These are phyloP conservation scores for Pseudorectes ferrugineus DNA, from an alignment of 2,113 vertebrate genomes.

Conservation along the genomic window DNA sequence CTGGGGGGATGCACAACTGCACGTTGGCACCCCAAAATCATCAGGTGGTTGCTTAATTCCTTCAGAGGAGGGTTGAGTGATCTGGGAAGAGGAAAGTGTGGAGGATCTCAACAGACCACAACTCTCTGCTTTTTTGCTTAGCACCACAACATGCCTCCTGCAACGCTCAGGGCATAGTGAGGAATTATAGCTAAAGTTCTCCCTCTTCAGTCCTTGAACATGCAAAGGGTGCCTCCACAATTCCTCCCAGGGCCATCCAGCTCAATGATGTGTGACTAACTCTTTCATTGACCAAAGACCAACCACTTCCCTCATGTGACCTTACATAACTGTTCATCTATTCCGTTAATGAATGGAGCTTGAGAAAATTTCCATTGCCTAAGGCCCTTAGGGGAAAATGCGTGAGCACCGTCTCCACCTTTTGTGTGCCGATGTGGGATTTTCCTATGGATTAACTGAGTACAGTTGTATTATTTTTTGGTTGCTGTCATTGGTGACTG, in stretches of 20 bases:
- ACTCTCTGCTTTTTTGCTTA: neutral
- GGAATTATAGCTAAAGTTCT: slow-evolving; percentile 20
- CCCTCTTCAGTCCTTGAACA: slow-evolving; percentile 1
- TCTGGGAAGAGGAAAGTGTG: neutral
- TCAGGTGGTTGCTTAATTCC: neutral
- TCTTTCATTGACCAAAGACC: slow-evolving; percentile 8
- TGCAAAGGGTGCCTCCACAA: neutral
- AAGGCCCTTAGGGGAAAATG: neutral
- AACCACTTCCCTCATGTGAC: neutral
- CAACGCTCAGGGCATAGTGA: neutral
- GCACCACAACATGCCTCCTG: neutral
- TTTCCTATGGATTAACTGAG: slow-evolving; percentile 60
- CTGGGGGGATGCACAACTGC: neutral
- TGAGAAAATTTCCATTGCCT: slow-evolving; percentile 64
- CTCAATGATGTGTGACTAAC: slow-evolving; percentile 21
- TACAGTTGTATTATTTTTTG: slow-evolving; percentile 6
- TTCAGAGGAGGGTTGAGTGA: neutral
- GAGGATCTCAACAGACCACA: neutral
- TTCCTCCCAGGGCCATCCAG: neutral
- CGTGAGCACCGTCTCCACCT: neutral
- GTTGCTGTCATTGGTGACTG: neutral
- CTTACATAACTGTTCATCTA: slow-evolving; percentile 39
- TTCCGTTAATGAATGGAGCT: slow-evolving; percentile 47
- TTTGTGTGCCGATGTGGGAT: neutral
- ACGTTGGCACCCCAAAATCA: neutral